Conservation (phyloP, 92 coral and sea anemone genomes). For the Paragorgia papillata region DNA sequence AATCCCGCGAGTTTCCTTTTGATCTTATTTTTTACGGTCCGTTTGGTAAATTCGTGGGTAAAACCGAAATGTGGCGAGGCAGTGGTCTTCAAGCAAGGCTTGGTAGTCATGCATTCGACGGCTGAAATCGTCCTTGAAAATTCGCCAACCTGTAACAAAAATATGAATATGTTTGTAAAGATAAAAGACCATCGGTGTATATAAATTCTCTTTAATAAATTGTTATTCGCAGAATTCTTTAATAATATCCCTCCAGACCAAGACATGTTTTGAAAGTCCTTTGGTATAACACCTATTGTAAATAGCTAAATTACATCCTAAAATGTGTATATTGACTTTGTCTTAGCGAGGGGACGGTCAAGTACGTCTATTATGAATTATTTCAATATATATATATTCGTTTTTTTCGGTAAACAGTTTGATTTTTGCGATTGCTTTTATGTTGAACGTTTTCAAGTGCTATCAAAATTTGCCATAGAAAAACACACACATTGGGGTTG, state of each 20-base stretch:
- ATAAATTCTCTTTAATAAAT: slow-evolving; percentile 10
- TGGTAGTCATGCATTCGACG: not conserved
- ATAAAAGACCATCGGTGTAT: slow-evolving; percentile 17
- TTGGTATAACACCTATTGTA: slow-evolving; percentile 33
- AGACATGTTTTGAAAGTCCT: slow-evolving; percentile 7
- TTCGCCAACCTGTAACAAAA: not conserved
- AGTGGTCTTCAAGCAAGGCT: not conserved
- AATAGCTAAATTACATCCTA: slow-evolving; percentile 26
- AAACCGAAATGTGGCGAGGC: not conserved
- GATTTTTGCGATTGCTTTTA: no score
- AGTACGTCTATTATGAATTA: slow-evolving; percentile 33
- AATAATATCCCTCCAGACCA: not conserved
- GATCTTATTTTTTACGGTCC: not conserved
- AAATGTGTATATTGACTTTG: slow-evolving; percentile 36
- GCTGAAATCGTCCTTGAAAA: not conserved
- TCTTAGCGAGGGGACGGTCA: not conserved
- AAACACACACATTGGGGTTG: no score
- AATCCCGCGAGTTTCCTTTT: not conserved
- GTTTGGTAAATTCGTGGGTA: not conserved
- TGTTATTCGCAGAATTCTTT: not conserved
- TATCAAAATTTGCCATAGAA: no score
- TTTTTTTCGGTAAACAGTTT: not conserved
- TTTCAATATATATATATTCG: slow-evolving; percentile 42
- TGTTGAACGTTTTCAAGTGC: no score
- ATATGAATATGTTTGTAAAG: slow-evolving; percentile 20